These are phyloP conservation scores for Delia radicum DNA, from an alignment of 1,140 invertebrate genomes.

Conservation along the genomic window DNA sequence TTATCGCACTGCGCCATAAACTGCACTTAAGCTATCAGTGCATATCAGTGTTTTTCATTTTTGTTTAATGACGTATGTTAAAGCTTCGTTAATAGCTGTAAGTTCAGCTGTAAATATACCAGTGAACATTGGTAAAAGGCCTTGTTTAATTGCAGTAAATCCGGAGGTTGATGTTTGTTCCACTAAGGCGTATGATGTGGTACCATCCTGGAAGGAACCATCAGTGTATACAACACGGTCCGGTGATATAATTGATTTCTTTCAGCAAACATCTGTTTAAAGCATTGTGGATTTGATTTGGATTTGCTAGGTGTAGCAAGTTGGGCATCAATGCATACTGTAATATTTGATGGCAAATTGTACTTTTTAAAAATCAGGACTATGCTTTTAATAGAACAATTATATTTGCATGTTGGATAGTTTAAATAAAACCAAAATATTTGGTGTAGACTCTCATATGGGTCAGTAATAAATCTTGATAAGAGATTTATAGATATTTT, in stretches of 20 bases:
- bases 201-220: neutral
- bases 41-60: neutral
- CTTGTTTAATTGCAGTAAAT: too few relatives aligned
- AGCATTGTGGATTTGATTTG: neutral
- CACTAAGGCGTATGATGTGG: neutral
- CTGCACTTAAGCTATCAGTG: neutral
- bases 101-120: too few relatives aligned
- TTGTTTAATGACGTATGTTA: neutral
- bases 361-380: too few relatives aligned
- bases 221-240: neutral
- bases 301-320: too few relatives aligned
- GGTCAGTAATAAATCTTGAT: neutral
- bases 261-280: neutral
- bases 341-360: too few relatives aligned
- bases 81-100: neutral
- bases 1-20: too few relatives aligned
- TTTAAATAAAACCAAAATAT: neutral
- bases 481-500: neutral
- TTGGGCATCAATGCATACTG: too few relatives aligned
- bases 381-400: too few relatives aligned
- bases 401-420: too few relatives aligned
- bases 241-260: neutral
- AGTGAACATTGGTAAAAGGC: too few relatives aligned
- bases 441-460: neutral
- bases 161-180: neutral